These are phyloP conservation scores for Petaurus breviceps DNA, from an alignment of 2,113 vertebrate species.

Conservation along the genomic window DNA sequence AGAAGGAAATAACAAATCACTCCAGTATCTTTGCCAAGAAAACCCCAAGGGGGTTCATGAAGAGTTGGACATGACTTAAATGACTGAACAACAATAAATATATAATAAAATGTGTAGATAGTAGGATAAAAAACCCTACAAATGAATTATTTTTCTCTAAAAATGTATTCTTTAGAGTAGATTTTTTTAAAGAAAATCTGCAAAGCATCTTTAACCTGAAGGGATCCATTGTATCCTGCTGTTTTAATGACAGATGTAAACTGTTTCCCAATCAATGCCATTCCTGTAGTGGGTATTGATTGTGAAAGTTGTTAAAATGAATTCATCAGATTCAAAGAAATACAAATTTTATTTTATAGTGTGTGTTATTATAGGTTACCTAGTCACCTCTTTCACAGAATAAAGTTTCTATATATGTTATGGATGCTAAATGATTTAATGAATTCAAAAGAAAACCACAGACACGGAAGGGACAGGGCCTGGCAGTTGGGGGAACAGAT, in stretches of 20 bases:
- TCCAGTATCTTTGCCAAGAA: not conserved
- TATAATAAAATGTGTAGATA: not conserved
- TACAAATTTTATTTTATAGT: not conserved
- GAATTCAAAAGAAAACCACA: not conserved
- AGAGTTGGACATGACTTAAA: not conserved
- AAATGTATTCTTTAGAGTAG: not conserved
- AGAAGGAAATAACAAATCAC: not conserved
- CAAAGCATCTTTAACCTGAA: not conserved
- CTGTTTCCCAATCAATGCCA: not conserved
- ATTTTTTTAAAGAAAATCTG: not conserved
- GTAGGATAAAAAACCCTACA: not conserved
- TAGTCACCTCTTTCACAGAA: not conserved
- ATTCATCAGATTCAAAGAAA: not conserved
- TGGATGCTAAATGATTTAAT: not conserved
- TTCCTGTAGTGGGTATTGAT: not conserved
- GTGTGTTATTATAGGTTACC: not conserved
- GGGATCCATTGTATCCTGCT: not conserved
- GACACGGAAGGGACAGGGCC: not conserved
- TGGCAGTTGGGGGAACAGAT: not conserved
- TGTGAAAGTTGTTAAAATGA: not conserved
- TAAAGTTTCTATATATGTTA: not conserved
- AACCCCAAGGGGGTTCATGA: not conserved
- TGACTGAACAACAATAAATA: not conserved
- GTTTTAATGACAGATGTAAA: not conserved
- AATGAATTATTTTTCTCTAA: not conserved